phyloP scores from a whole-genome alignment of 2,797 vertebrate species.

The Sebastes alutus region DNA sequence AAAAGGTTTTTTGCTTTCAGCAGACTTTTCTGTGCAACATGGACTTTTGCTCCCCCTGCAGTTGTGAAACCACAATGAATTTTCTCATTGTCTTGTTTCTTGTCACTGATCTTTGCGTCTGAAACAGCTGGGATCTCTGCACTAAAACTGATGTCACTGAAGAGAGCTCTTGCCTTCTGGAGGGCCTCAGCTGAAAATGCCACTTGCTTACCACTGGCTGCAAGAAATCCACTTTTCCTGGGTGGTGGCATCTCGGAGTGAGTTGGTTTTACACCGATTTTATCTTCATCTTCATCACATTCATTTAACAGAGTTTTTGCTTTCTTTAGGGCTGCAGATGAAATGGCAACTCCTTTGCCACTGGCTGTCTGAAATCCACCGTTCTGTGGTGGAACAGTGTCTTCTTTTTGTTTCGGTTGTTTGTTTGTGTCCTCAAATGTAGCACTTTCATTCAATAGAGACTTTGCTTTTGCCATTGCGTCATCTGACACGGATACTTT shows the following conservation, averaged over 20 bases:
- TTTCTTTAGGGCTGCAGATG: slow-evolving; percentile 83
- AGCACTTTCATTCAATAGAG: slow-evolving; percentile 73
- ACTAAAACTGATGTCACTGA: slow-evolving; percentile 73
- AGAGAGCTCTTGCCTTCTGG: slow-evolving; percentile 78
- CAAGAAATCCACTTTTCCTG: slow-evolving; percentile 66
- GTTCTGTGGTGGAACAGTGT: slow-evolving; percentile 63
- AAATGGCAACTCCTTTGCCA: slow-evolving; percentile 83
- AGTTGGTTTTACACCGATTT: background rate
- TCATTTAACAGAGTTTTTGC: slow-evolving; percentile 73
- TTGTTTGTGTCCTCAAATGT: slow-evolving; percentile 31
- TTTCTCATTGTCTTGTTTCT: background rate
- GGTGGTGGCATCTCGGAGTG: background rate
- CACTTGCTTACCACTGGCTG: slow-evolving; percentile 84
- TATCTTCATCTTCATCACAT: slow-evolving; percentile 6
- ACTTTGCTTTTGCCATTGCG: slow-evolving; percentile 80
- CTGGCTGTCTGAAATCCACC: slow-evolving; percentile 76
- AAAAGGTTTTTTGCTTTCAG: slow-evolving; percentile 46
- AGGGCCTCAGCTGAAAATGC: slow-evolving; percentile 81
- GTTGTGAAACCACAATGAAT: slow-evolving; percentile 39
- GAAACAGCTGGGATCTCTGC: slow-evolving; percentile 7
- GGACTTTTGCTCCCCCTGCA: slow-evolving; percentile 49
- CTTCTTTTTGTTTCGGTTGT: slow-evolving; percentile 33
- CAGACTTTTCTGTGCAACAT: slow-evolving; percentile 42
- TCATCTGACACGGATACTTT: slow-evolving; percentile 79
- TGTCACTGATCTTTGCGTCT: background rate